Evolutionary conservation across 2,113 vertebrate genomes (phyloP), one percentile per base, ranked within the genome.

Genomic region (Oenanthe melanoleuca): DNA sequence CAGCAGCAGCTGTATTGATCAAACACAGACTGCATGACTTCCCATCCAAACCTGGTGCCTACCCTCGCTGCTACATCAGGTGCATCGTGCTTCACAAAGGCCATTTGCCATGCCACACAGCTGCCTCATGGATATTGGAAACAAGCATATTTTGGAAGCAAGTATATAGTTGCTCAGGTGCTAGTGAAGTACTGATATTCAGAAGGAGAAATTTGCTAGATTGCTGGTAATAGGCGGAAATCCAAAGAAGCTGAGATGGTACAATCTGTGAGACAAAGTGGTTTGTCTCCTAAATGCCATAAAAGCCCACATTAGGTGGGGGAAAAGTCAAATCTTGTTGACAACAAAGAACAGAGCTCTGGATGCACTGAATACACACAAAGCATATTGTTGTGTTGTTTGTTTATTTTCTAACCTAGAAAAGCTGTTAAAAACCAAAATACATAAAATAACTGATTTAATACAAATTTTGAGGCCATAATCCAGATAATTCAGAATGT

Each of bases 81-180:
- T 9, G 20, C 4, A 18, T 0, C 2, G 3, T 2, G 0, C 37
- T 82, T 45, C 4, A 4, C 63, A 78, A 40, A 77, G 16, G 26
- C 70, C 67, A 56, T 57, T 10, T 34, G 77, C 60, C 20, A 5
- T 1, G 22, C 6, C 31, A 7, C 37, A 66, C 33, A 80, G 37
- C 19, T 78, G 61, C 40, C 45, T 40, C 14, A 13, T 4, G 1
- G 24, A 73, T 34, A 37, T 8, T 37, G 16, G 52, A 89, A 40
- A 83, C 16, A 33, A 38, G 52, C 60, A 37, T 1, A 0, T 26
- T 71, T 86, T 69, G 20, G 29, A 89, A 89, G 65, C 6, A 16
- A 78, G 59, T 0, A 59, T 23, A 37, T 21, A 57, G 34, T 6
- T 80, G 47, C 26, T 65, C 38, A 34, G 65, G 47, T 69, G 29